Base-by-base conservation (phyloP, 2,888 invertebrate genomes). In the Drosophila greeni region DNA sequence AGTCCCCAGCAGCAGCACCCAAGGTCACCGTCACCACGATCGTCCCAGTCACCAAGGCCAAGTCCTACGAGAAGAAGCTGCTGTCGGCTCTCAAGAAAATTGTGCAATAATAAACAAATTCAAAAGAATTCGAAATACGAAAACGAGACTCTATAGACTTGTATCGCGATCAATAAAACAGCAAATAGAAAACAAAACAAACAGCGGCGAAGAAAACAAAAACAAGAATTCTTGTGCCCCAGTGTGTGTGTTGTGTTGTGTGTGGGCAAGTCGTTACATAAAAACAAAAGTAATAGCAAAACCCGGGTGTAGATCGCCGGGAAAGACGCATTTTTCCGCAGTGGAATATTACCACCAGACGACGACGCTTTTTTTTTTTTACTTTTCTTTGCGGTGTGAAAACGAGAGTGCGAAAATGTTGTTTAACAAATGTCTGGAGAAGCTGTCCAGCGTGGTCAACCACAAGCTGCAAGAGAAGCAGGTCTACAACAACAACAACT, bases 341-440 rank as follows among this genome's bases (percentile, higher is more conserved):
- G 53, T 66, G 61, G 66, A 62, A 62, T 59, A 61, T 36, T 58
- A 34, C 40, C 9, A 20, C 5, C 5, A n/a, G 24, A 23, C 36
- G 24, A 23, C 36, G 29, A 3, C 20, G 33, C 34, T 58, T 20
- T 42, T 37, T 26, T 42, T 31, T 20, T n/a, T 33, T 18, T 23
- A 5, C 23, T 45, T 51, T 33, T 40, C 36, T 51, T 51, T 55
- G 42, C 18, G 37, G 42, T 62, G 60, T 33, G 8, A 34, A 51
- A 47, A 36, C 48, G 18, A 43, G 33, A 47, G 42, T 48, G 43
- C 20, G 5, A 75, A 80, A 82, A 86, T 84, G 84, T 84, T 89
- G 68, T 87, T 89, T 69, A 88, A 87, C 67, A 89, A 89, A 72
- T 89, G 87, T 72, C 77, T 88, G 42, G 82, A 85, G 45, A 89